A percentile compares a stretch with the other conserved stretches of the same genome.
These are phyloP conservation scores for Zonotrichia leucophrys DNA, from an alignment of 2,113 vertebrate species.

Conservation along the genomic window DNA sequence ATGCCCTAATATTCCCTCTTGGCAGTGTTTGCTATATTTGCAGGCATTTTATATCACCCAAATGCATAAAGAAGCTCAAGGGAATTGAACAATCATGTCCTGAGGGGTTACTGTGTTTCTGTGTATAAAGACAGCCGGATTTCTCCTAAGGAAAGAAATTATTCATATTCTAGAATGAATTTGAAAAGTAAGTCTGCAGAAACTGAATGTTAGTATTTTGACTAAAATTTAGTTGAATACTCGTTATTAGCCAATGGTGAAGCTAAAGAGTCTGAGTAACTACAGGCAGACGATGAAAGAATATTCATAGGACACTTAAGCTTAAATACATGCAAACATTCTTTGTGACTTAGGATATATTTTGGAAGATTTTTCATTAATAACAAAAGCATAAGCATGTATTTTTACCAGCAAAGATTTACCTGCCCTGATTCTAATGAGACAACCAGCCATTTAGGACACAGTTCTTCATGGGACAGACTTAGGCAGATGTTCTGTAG, in stretches of 20 bases:
- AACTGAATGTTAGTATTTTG: neutral
- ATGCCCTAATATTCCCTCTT: conserved; percentile 19
- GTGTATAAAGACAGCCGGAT: neutral
- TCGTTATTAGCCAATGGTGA: neutral
- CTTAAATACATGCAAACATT: neutral
- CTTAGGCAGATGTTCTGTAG: neutral
- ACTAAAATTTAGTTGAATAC: neutral
- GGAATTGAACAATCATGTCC: neutral
- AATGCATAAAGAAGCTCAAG: neutral
- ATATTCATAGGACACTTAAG: neutral
- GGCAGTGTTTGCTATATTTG: neutral
- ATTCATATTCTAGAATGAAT: neutral
- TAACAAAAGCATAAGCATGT: neutral
- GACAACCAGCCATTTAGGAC: neutral
- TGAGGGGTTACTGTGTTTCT: neutral
- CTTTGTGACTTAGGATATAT: neutral
- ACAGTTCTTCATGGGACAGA: neutral
- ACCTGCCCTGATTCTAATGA: neutral
- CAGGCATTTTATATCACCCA: conserved; percentile 5
- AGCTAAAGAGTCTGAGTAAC: neutral
- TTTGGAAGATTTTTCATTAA: neutral
- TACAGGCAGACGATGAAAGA: neutral
- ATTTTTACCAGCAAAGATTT: neutral
- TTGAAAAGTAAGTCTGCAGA: neutral
- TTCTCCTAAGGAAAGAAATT: neutral